A percentile compares a stretch with the other conserved stretches of the same genome.
phyloP scores from a whole-genome alignment of 30 jellyfish, hydroid and myxozoan genomes.

The Pelagia noctiluca region DNA sequence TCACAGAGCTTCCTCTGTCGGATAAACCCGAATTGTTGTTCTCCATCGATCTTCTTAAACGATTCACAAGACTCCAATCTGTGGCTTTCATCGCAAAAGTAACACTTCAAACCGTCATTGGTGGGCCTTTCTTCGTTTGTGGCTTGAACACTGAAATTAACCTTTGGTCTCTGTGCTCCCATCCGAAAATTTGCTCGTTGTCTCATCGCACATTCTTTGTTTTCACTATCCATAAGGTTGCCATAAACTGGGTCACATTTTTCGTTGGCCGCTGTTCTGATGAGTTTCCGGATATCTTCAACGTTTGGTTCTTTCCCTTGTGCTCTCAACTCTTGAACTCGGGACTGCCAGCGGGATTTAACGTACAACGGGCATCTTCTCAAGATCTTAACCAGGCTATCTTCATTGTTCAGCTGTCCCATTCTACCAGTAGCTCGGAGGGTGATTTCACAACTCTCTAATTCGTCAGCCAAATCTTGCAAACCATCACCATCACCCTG shows the following conservation, averaged over 20 bases:
- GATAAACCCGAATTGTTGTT: slow-evolving; percentile 16
- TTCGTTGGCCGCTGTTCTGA: slow-evolving; percentile 33
- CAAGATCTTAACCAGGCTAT: slow-evolving; percentile 26
- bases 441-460: slow-evolving; percentile 43
- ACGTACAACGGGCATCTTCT: slow-evolving; percentile 49
- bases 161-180: background rate
- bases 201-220: background rate
- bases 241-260: slow-evolving; percentile 60
- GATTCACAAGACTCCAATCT: slow-evolving; percentile 14
- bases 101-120: slow-evolving; percentile 7
- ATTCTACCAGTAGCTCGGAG: slow-evolving; percentile 48
- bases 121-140: background rate
- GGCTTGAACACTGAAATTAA: slow-evolving; percentile 60
- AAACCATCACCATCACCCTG: slow-evolving; percentile 34
- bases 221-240: slow-evolving; percentile 15
- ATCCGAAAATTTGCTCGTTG: background rate
- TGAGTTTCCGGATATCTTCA: slow-evolving; percentile 44
- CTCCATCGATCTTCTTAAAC: slow-evolving; percentile 31
- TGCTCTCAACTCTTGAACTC: slow-evolving; percentile 39
- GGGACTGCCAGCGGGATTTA: slow-evolving; percentile 50
- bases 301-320: slow-evolving; percentile 42
- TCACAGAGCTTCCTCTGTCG: slow-evolving; percentile 50
- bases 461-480: slow-evolving; percentile 57
- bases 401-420: slow-evolving; percentile 41
- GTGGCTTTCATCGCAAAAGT: slow-evolving; percentile 40